These are phyloP conservation scores for Habrosyne pyritoides DNA, from an alignment of 2,888 invertebrate genomes.

Conservation along the genomic window DNA sequence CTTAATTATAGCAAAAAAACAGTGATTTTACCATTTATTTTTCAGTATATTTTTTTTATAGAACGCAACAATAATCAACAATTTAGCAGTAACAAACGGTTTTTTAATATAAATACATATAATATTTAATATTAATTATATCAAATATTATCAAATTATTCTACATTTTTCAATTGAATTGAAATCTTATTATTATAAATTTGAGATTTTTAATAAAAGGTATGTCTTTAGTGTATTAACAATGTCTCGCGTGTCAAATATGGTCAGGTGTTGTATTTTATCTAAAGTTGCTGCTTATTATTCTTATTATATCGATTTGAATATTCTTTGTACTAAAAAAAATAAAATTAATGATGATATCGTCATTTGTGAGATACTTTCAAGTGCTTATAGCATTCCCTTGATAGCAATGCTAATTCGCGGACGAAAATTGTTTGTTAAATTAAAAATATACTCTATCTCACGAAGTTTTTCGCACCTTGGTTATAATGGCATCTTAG, in stretches of 20 bases:
- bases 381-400: too few relatives aligned
- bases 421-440: too few relatives aligned
- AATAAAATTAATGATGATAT: too few relatives aligned
- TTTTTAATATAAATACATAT: neutral
- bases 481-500: too few relatives aligned
- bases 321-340: too few relatives aligned
- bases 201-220: neutral
- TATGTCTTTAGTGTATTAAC: neutral
- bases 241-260: neutral
- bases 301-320: too few relatives aligned
- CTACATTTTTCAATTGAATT: neutral
- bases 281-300: too few relatives aligned
- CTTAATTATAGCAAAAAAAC: neutral
- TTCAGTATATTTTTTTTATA: neutral
- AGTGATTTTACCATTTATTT: neutral
- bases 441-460: too few relatives aligned
- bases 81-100: neutral
- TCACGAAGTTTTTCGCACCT: too few relatives aligned
- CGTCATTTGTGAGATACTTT: too few relatives aligned
- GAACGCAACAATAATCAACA: neutral
- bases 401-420: too few relatives aligned
- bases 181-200: neutral
- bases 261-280: neutral
- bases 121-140: neutral
- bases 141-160: neutral